Base-by-base conservation (phyloP, 2,797 vertebrate genomes). In the Monodelphis domestica region DNA sequence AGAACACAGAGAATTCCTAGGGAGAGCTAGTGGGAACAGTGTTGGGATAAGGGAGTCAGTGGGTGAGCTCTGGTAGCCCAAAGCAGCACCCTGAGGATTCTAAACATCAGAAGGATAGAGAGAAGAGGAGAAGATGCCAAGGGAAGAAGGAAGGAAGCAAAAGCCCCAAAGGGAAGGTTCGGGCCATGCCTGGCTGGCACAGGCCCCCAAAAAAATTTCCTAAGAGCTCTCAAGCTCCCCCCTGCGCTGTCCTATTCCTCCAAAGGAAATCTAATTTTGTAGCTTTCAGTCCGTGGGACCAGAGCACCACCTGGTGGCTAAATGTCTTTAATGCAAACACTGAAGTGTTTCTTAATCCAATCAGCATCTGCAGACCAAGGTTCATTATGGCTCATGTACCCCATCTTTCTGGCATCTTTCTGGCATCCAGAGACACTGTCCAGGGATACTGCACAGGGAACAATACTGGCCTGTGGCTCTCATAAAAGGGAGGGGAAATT, bases 251-350 rank as follows among this genome's bases (percentile, higher is more conserved):
- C n/a, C n/a, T 56, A 7, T n/a, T 70, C 6, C 29, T 88, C 87
- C 29, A 29, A 29, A 88, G 6, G 50, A 15, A 21, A 21, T 9
- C 29, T 4, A 10, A n/a, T 30, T 12, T 51, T 51, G 29, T 53
- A 26, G 38, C 12, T 88, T 14, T 70, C 59, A 29, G 53, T n/a
- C 21, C 88, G 4, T 94, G 95, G 97, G 92, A 92, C 54, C 84
- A 94, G 89, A 92, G 17, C 93, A 93, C 93, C 96, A 92, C 96
- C 93, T 0, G 56, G 95, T 96, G 97, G 92, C 24, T 87, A 92
- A 0, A 28, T 1, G 0, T 1, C n/a, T 24, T 55, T 88, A 94
- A 5, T 91, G 54, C 96, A 95, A 6, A 78, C 45, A 15, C 89
- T 87, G 51, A 28, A 21, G 26, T 15, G 1, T 33, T 15, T 30